Conservation (phyloP, 2,113 vertebrate genomes). For the Hipposideros armiger region DNA sequence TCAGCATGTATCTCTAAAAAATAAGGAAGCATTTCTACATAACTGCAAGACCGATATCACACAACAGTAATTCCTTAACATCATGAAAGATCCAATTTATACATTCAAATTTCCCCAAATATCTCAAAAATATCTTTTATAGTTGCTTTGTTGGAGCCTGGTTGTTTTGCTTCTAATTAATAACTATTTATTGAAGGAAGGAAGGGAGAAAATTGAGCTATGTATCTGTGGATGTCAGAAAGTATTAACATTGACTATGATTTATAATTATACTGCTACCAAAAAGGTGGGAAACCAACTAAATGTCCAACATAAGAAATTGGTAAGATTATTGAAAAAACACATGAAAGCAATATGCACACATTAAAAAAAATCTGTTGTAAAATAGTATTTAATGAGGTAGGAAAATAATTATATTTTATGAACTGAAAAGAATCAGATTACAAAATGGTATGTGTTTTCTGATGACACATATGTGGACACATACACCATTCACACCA, state of each 20-base stretch:
- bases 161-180: conserved; percentile 10
- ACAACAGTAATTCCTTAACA: not conserved
- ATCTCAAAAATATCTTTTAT: not conserved
- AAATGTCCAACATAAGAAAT: not conserved
- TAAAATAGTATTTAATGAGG: conserved; percentile 6
- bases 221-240: not conserved
- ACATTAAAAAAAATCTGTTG: not conserved
- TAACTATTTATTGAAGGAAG: not conserved
- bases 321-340: not conserved
- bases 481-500: not conserved
- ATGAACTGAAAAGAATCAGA: not conserved
- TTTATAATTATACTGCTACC: not conserved
- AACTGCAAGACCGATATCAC: not conserved
- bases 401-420: not conserved
- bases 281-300: not conserved
- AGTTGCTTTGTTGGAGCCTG: not conserved
- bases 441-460: not conserved
- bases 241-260: not conserved
- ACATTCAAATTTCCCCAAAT: not conserved
- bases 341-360: not conserved
- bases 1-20: not conserved
- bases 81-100: not conserved
- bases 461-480: not conserved
- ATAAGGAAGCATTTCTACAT: not conserved
- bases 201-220: not conserved